Conservation (phyloP, 1,140 invertebrate species). For the Drosophila yakuba region DNA sequence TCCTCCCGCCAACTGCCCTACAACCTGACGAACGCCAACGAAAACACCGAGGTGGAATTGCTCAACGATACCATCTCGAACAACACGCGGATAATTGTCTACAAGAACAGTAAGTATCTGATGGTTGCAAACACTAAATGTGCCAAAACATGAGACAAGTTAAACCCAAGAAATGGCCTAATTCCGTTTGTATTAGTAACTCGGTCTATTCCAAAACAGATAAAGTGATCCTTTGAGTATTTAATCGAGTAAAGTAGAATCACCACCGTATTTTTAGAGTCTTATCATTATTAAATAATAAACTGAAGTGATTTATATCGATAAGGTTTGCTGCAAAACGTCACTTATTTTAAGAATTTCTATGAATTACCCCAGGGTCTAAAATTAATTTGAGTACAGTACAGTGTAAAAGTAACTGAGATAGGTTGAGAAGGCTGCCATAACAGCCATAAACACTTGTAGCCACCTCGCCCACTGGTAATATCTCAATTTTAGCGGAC, state of each 20-base stretch:
- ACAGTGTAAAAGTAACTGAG: neutral
- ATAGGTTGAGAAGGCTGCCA: neutral
- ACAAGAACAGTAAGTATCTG: slow-evolving; percentile 69
- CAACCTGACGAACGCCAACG: slow-evolving; percentile 54
- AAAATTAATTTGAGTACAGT: too few relatives aligned
- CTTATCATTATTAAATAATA: slow-evolving; percentile 18
- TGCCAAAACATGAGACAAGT: neutral
- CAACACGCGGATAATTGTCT: slow-evolving; percentile 64
- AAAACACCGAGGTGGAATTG: slow-evolving; percentile 42
- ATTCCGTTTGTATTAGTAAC: neutral
- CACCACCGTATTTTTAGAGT: neutral
- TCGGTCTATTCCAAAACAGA: neutral
- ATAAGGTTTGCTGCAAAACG: neutral
- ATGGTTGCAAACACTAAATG: neutral
- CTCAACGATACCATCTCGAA: slow-evolving; percentile 49
- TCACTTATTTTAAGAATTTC: too few relatives aligned
- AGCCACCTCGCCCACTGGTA: slow-evolving; percentile 14
- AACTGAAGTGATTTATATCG: slow-evolving; percentile 6
- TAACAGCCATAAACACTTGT: neutral
- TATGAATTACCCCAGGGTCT: too few relatives aligned
- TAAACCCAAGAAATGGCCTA: neutral
- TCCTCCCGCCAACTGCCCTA: slow-evolving; percentile 45
- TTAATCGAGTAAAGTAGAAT: neutral
- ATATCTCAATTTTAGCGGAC: slow-evolving; percentile 23
- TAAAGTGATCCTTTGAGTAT: too few relatives aligned